Evolutionary conservation across 2,888 invertebrate species (phyloP).

Genomic region (Plemyria rubiginata): DNA sequence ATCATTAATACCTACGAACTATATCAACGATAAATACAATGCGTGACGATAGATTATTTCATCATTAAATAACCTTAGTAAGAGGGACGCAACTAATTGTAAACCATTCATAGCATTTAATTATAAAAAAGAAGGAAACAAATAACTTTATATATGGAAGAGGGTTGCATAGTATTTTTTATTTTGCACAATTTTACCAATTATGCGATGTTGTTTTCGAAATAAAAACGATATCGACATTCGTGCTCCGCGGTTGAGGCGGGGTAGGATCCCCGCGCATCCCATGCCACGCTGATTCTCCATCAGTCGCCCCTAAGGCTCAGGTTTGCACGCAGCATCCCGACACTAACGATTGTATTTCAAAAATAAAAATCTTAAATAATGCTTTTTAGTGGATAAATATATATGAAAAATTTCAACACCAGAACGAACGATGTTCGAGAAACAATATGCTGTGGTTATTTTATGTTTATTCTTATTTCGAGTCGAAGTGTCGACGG

Average conservation of each 20-base stretch:
- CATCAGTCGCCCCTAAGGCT: conserved; percentile 82
- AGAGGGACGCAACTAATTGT: too few relatives aligned
- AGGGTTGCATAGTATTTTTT: too few relatives aligned
- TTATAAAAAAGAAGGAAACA: too few relatives aligned
- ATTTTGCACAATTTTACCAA: too few relatives aligned
- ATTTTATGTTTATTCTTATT: conserved; percentile 66
- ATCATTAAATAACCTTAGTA: neutral
- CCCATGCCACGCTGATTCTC: conserved; percentile 67
- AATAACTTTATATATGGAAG: too few relatives aligned
- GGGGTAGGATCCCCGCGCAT: conserved; percentile 58
- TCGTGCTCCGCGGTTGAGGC: conserved; percentile 44
- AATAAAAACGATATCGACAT: conserved; percentile 13
- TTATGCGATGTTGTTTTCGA: too few relatives aligned
- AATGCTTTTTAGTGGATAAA: conserved; percentile 9
- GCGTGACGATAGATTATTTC: conserved; percentile 30
- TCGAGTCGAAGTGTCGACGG: conserved; percentile 59
- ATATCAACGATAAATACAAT: conserved; percentile 3
- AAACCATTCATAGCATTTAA: too few relatives aligned
- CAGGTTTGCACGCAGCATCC: conserved; percentile 82
- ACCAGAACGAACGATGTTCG: conserved; percentile 46
- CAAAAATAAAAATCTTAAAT: conserved; percentile 28
- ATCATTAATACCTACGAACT: neutral
- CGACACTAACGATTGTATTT: conserved; percentile 51
- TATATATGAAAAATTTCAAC: neutral
- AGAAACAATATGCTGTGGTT: conserved; percentile 44